Evolutionary conservation across 2,888 invertebrate genomes (phyloP).

Genomic region (Capitulum mitella): DNA sequence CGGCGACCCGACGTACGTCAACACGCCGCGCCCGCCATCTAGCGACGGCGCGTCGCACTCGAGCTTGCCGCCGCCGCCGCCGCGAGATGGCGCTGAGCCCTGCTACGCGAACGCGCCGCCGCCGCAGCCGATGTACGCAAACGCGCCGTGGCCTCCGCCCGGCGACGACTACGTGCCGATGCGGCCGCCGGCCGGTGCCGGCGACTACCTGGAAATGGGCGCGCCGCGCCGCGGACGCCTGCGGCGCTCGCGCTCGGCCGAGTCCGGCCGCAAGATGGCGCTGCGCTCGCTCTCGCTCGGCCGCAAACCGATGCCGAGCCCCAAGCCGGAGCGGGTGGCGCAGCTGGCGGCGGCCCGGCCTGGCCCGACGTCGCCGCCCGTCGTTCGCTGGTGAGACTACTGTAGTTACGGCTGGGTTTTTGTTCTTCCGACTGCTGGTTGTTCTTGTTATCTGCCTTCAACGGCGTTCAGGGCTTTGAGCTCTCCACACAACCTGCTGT

Average conservation of each 20-base stretch:
- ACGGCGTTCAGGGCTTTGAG: too few relatives aligned
- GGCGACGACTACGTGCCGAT: neutral
- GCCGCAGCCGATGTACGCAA: neutral
- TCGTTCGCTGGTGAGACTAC: neutral
- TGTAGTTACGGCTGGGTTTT: too few relatives aligned
- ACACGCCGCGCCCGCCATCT: neutral
- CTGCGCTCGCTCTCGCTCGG: neutral
- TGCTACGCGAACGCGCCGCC: neutral
- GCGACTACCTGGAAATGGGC: neutral
- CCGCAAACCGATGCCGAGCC: neutral
- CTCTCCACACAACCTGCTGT: too few relatives aligned
- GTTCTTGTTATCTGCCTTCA: too few relatives aligned
- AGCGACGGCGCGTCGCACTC: neutral
- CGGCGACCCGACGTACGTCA: neutral
- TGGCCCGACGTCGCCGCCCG: neutral
- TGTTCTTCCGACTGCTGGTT: too few relatives aligned
- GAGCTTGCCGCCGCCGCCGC: neutral
- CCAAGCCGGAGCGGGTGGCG: neutral
- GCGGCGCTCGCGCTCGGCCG: neutral
- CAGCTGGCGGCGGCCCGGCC: neutral
- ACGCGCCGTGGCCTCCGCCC: too few relatives aligned
- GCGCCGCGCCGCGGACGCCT: neutral
- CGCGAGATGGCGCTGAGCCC: neutral
- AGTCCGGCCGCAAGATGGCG: neutral
- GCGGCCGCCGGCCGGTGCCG: neutral